phyloP scores from a whole-genome alignment of 1,140 invertebrate genomes.

The Drosophila baimaii region DNA sequence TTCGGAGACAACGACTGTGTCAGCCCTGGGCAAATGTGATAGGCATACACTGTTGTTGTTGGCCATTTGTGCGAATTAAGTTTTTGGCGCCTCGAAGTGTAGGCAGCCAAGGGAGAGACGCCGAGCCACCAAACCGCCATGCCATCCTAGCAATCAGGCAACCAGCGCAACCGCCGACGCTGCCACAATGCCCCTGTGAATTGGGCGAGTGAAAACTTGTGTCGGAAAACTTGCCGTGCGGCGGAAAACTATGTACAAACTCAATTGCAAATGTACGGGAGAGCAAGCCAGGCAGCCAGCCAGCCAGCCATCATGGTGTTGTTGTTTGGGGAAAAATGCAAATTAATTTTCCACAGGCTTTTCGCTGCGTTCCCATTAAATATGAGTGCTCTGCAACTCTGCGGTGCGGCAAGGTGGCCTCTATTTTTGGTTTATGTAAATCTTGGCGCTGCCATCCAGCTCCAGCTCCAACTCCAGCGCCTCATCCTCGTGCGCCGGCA shows the following conservation, averaged over 20 bases:
- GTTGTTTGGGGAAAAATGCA: conserved; percentile 49
- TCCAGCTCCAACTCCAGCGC: neutral
- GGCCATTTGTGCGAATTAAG: conserved; percentile 68
- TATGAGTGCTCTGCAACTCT: conserved; percentile 44
- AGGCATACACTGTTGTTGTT: conserved; percentile 34
- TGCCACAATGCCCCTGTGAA: conserved; percentile 51
- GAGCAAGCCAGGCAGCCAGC: neutral
- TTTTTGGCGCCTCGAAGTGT: conserved; percentile 41
- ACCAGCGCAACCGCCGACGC: conserved; percentile 3
- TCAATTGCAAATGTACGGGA: conserved; percentile 42
- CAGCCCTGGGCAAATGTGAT: conserved; percentile 50
- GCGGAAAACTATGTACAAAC: conserved; percentile 49
- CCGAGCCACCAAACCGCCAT: neutral
- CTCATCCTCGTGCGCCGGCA: conserved; percentile 13
- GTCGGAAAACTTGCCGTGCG: conserved; percentile 36
- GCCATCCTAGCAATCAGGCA: conserved; percentile 13
- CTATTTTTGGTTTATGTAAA: conserved; percentile 67
- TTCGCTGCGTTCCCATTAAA: conserved; percentile 58
- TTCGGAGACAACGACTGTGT: conserved; percentile 17
- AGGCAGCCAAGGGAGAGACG: conserved; percentile 19
- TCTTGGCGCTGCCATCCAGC: conserved; percentile 30
- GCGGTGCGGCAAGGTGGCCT: conserved; percentile 17
- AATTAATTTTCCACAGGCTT: conserved; percentile 63
- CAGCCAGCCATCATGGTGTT: conserved; percentile 10
- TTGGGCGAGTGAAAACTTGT: conserved; percentile 63